Conservation (phyloP, 2,888 invertebrate genomes). For the Calliscelio sp. region DNA sequence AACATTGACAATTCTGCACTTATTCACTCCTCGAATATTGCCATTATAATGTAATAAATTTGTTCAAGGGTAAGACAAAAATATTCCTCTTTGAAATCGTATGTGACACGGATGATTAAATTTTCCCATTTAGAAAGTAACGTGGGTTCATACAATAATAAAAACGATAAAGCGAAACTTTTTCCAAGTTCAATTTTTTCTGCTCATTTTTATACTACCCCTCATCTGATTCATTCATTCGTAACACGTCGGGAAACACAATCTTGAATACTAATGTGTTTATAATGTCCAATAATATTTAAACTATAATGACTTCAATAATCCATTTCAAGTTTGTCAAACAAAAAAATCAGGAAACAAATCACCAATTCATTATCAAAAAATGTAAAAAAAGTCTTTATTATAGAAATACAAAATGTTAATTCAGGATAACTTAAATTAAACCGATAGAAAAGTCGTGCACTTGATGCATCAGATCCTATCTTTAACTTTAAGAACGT, state of each 20-base stretch:
- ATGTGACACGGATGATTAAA: constrained; percentile 68
- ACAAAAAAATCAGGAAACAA: too few species aligned
- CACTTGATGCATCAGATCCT: too few species aligned
- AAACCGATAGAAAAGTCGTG: too few species aligned
- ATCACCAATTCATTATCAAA: too few species aligned
- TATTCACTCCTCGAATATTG: too few species aligned
- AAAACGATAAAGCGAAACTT: constrained; percentile 60
- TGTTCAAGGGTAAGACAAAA: constrained; percentile 32
- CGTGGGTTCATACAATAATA: constrained; percentile 61
- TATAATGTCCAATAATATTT: constrained; percentile 38
- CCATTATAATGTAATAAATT: neutral
- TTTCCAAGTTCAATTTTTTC: constrained; percentile 57
- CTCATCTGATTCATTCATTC: constrained; percentile 61
- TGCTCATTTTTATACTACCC: constrained; percentile 58
- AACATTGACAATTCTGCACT: too few species aligned
- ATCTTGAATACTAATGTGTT: constrained; percentile 52
- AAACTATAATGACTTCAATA: constrained; percentile 1
- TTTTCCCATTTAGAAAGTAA: constrained; percentile 60
- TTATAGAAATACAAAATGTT: too few species aligned
- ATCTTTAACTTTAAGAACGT: too few species aligned
- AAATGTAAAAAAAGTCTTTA: too few species aligned
- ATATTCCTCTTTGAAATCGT: constrained; percentile 50
- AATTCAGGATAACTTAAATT: too few species aligned
- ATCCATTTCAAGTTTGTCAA: too few species aligned
- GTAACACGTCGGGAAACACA: constrained; percentile 53